Evolutionary conservation across 2,113 vertebrate genomes (phyloP), one percentile per base, ranked within the genome.

Genomic region (Empidonax traillii): DNA sequence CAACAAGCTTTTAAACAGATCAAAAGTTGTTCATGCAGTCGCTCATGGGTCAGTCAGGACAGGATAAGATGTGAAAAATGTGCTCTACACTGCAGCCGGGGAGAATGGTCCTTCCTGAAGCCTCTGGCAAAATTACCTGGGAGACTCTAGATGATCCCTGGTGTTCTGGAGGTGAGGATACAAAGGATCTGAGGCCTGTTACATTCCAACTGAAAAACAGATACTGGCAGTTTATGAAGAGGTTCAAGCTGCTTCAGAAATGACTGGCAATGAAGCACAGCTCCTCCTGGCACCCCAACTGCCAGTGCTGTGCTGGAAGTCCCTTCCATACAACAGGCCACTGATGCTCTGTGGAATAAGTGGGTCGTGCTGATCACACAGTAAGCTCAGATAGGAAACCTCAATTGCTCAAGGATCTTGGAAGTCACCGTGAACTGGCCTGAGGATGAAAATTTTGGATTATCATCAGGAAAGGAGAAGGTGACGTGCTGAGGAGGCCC

Each of bases 311-410:
- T 44, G 14, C 2, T 0, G 6, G 14, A 53, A 69, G 14, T 23
- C 5, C 18, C 23, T 24, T 12, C 19, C 31, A 68, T 8, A 33
- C 5, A 59, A 22, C 53, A 52, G 7, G 12, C 15, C 56, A 41
- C 20, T 28, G 5, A 46, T 39, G 16, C 22, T 52, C 8, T 2
- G 2, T 17, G 4, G 39, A n/a, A 13, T n/a, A 55, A 63, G 1
- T 53, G 12, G 8, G 53, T 23, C 41, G 9, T 15, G 44, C 37
- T 46, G 33, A 55, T 47, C 41, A 24, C 24, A 47, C 8, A 55
- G 19, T 8, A 27, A 55, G 28, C 20, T 78, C 33, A 9, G 39
- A 62, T 3, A 62, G 55, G 39, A 71, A 71, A 78, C 2, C 1
- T 10, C 28, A 53, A 28, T 16, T 33, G 12, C 28, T 7, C n/a